Base-by-base conservation (phyloP, 2,113 vertebrate species). In the Notothenia rossii region DNA sequence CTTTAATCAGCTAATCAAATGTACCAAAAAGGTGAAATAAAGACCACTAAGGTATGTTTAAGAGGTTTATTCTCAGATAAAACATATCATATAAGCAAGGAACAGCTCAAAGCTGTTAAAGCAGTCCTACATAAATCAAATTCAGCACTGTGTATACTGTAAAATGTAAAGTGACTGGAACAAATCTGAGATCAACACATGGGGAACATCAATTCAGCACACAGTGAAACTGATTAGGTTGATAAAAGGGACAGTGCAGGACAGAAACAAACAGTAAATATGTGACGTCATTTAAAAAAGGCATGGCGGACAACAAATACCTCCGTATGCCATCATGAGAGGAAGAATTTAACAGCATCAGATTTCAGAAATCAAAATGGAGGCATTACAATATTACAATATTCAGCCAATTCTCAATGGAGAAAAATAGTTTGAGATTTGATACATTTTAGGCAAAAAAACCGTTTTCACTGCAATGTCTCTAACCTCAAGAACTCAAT, bases 11-110 rank as follows among this genome's bases (percentile, higher is more conserved):
- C 12, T 48, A 64, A 50, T 45, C 3, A 59, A 29, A 50, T 12
- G 10, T 3, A 17, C 2, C 12, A 4, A 40, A 40, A 40, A 22
- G 11, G 1, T 8, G 22, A 75, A 65, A 50, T 5, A 82, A 61
- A 65, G 17, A 75, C 13, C 45, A 70, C 5, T 5, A 8, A 58
- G 1, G 40, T 59, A 46, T 79, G 76, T 89, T 62, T 83, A 86
- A 68, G 72, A 89, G n/a, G 80, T 94, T 94, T 94, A 94, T 93
- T 94, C 59, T 81, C 92, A 94, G 94, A 91, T 89, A 86, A 93
- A 92, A 91, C 86, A 84, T 65, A 79, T 48, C 63, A 85, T 55
- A 64, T 10, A 76, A 88, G 78, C 85, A 67, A 84, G 75, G 59
- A 86, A 88, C 75, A 82, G 50, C 79, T 62, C 70, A 59, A 75